Evolutionary conservation across 2,797 vertebrate species (phyloP), one percentile per base, ranked within the genome.

Genomic region (Eulemur rubriventer): DNA sequence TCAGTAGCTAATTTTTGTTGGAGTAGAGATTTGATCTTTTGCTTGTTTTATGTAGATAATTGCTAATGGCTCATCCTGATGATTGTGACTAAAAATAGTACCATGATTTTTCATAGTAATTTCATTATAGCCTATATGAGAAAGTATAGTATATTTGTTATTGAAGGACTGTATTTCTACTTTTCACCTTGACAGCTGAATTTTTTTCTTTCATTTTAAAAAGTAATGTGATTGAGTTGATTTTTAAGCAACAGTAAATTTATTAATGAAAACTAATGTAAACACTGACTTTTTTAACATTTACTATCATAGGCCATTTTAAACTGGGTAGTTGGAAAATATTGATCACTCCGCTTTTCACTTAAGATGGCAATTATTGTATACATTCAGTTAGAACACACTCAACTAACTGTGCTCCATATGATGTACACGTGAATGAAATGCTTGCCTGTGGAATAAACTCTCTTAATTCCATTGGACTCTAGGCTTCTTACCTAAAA

Each of bases 241-340:
- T 41, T 55, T 75, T 84, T 81, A 79, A 89, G 41, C 67, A 89
- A 17, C 38, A 78, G 30, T 82, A 35, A 75, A 75, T 72, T 93
- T 84, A 57, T 38, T 95, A 80, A 63, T 93, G 87, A 89, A 95
- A 97, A 48, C 28, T 52, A 93, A 70, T 65, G 26, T 75, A 57
- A 96, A 79, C 65, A 26, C 22, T 87, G 61, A 33, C 55, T 67
- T 86, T 93, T 81, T 75, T 38, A 85, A 48, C 67, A 75, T 84
- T 93, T 94, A 17, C 33, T 67, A 20, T 67, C 33, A 22, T 38
- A 81, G 35, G 43, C 26, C 55, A 48, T 95, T 96, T 97, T 79
- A 93, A 97, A 91, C 43, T 46, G 82, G 48, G 30, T 80, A 81
- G 22, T 75, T 91, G 78, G 65, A 78, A 96, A 65, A 75, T 96